Percentiles rank a stretch among this genome's conserved stretches.
Evolutionary conservation across 2,797 vertebrate species (phyloP).

Genomic region (Eulemur rubriventer): DNA sequence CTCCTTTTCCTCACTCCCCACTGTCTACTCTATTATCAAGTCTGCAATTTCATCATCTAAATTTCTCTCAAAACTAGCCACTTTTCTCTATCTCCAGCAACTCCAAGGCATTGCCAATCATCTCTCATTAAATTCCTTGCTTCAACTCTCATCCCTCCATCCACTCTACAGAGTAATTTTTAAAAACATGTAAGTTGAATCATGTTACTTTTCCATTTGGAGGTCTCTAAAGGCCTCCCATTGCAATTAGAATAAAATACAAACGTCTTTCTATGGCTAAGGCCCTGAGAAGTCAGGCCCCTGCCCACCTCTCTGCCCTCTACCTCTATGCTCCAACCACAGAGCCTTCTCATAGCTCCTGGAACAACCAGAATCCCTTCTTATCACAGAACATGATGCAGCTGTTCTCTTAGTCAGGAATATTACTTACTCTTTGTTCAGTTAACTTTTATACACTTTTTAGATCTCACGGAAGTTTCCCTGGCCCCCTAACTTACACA

Average conservation of each 20-base stretch:
- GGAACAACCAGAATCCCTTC: not conserved
- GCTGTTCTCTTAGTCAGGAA: not conserved
- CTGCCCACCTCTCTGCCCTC: not conserved
- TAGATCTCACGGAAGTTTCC: not conserved
- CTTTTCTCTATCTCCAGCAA: not conserved
- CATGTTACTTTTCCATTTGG: not conserved
- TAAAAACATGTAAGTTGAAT: not conserved
- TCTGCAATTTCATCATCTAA: not conserved
- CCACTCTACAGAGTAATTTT: not conserved
- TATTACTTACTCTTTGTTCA: not conserved
- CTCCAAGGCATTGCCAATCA: not conserved
- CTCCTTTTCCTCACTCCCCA: not conserved
- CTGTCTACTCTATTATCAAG: not conserved
- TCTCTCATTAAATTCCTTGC: not conserved
- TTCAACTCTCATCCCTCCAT: not conserved
- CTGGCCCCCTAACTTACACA: not conserved
- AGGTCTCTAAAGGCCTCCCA: not conserved
- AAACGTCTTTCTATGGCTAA: not conserved
- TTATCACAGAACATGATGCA: not conserved
- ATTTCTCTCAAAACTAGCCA: conserved; percentile 14
- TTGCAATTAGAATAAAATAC: not conserved
- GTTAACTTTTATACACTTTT: not conserved
- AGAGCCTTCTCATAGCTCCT: not conserved
- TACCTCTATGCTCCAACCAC: not conserved
- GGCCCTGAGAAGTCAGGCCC: not conserved